Evolutionary conservation across 2,797 vertebrate genomes (phyloP).

Genomic region (Typhlichthys subterraneus): DNA sequence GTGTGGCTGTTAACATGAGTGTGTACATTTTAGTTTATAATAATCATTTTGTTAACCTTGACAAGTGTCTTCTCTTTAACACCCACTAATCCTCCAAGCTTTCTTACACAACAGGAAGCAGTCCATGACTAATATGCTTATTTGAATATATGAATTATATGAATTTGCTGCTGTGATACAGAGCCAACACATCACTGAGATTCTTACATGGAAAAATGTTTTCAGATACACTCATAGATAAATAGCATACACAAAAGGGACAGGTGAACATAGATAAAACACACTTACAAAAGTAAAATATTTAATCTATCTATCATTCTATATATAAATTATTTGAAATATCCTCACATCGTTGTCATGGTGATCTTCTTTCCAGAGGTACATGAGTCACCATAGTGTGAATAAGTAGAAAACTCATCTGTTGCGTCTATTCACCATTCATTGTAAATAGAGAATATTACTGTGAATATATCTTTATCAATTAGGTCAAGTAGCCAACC

Average conservation of each 20-base stretch:
- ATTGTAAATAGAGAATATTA: no score
- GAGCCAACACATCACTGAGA: background rate
- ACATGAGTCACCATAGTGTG: background rate
- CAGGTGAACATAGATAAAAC: conserved; percentile 23
- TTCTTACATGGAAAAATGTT: background rate
- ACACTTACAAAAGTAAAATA: background rate
- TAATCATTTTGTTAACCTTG: conserved; percentile 31
- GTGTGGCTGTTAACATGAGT: background rate
- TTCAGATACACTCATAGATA: background rate
- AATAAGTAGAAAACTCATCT: no score
- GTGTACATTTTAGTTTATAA: conserved; percentile 2
- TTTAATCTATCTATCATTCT: no score
- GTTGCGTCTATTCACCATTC: no score
- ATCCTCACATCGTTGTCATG: background rate
- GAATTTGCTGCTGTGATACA: conserved; percentile 47
- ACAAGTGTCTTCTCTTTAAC: conserved; percentile 44
- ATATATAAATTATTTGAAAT: background rate
- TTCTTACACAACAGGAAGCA: conserved; percentile 61
- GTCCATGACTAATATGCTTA: conserved; percentile 44
- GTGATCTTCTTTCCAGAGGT: background rate
- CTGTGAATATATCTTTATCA: background rate
- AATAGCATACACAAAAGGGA: conserved; percentile 39
- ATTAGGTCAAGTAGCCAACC: background rate
- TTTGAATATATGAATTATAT: conserved; percentile 17
- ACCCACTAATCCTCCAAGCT: conserved; percentile 57